These are phyloP conservation scores for Helicoverpa assulta DNA, from an alignment of 2,888 invertebrate species.

Conservation along the genomic window DNA sequence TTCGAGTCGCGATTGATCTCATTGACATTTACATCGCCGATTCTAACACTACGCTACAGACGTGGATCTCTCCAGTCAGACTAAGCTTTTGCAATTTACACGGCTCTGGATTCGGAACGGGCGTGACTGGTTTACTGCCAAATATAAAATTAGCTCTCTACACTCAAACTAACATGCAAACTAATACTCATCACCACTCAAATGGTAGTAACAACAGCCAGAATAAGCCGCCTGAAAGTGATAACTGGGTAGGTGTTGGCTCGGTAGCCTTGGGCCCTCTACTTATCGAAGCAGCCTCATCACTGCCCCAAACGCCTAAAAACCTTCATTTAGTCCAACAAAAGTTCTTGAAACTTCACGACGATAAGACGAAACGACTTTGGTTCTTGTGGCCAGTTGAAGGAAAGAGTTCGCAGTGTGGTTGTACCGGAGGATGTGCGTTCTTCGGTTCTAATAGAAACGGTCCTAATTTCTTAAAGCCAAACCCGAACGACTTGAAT, in stretches of 20 bases:
- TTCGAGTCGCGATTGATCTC: constrained; percentile 96
- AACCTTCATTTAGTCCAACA: constrained; percentile 95
- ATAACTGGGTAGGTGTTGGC: constrained; percentile 98
- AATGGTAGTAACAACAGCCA: constrained; percentile 86
- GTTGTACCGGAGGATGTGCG: constrained; percentile 98
- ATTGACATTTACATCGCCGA: constrained; percentile 98
- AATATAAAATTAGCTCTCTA: constrained; percentile 91
- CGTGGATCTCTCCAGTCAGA: constrained; percentile 97
- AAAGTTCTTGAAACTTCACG: constrained; percentile 95
- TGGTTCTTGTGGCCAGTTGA: constrained; percentile 98
- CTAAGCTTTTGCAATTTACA: constrained; percentile 98
- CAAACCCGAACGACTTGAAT: constrained; percentile 94
- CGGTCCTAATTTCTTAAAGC: constrained; percentile 96
- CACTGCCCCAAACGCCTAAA: constrained; percentile 94
- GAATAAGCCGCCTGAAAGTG: constrained; percentile 84
- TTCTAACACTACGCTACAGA: constrained; percentile 95
- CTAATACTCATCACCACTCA: constrained; percentile 88
- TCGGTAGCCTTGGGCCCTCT: constrained; percentile 97
- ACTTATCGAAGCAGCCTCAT: constrained; percentile 96
- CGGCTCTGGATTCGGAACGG: constrained; percentile 96
- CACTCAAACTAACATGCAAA: constrained; percentile 92
- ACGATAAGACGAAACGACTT: constrained; percentile 95
- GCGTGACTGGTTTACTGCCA: constrained; percentile 96
- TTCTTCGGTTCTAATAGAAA: constrained; percentile 98
- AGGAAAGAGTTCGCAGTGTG: constrained; percentile 94